Percentiles rank a stretch among this genome's conserved stretches.
Evolutionary conservation across 2,888 invertebrate species (phyloP).

Genomic region (Macrophya alboannulata): DNA sequence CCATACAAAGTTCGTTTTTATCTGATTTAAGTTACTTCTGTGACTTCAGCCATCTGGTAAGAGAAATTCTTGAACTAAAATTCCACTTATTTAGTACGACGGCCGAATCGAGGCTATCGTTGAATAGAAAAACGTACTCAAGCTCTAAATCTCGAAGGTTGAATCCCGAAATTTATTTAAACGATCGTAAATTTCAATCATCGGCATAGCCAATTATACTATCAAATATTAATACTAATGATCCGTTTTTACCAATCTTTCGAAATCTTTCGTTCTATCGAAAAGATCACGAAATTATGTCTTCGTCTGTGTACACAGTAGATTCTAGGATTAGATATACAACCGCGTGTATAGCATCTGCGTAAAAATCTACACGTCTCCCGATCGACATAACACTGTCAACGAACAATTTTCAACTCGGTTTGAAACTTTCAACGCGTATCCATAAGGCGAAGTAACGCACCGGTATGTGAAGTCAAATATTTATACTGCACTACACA

Average conservation of each 20-base stretch:
- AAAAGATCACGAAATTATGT: background rate
- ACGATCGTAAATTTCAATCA: conserved; percentile 1
- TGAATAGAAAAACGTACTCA: conserved; percentile 13
- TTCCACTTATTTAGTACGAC: conserved; percentile 11
- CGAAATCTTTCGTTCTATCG: background rate
- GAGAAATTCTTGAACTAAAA: conserved; percentile 47
- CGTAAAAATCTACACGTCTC: background rate
- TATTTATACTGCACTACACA: conserved; percentile 53
- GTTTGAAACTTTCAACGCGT: conserved; percentile 22
- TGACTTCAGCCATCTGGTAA: conserved; percentile 12
- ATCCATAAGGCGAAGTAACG: conserved; percentile 21
- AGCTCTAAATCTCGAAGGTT: background rate
- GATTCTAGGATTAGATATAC: background rate
- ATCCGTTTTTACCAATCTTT: background rate
- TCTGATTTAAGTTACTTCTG: background rate
- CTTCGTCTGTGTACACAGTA: background rate
- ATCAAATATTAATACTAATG: conserved; percentile 21
- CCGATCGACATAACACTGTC: conserved; percentile 21
- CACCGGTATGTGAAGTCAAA: conserved; percentile 39
- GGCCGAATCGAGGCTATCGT: background rate
- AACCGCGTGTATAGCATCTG: background rate
- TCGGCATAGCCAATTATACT: conserved; percentile 3
- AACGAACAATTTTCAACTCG: conserved; percentile 1
- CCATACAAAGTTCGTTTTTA: background rate
- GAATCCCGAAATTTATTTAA: background rate